Conservation (phyloP, 2,888 invertebrate genomes). For the Cyrtodaria siliqua region DNA sequence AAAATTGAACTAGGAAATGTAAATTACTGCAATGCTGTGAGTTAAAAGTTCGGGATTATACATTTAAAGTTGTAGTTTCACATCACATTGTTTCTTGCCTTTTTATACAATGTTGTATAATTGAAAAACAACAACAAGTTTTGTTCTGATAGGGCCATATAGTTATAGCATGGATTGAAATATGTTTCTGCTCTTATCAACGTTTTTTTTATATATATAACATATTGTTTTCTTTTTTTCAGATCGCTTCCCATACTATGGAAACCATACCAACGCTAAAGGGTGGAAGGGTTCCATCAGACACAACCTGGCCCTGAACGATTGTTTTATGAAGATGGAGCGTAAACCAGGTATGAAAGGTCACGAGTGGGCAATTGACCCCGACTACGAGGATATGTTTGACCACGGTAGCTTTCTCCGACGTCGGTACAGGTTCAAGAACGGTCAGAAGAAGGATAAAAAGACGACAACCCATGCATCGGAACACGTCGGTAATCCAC, state of each 20-base stretch:
- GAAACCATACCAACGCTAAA: slow-evolving; percentile 72
- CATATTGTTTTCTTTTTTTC: slow-evolving; percentile 13
- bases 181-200: too few relatives aligned
- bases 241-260: slow-evolving; percentile 77
- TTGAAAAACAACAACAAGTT: too few relatives aligned
- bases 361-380: slow-evolving; percentile 80
- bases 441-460: slow-evolving; percentile 59
- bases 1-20: too few relatives aligned
- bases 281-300: slow-evolving; percentile 82
- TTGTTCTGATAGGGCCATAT: too few relatives aligned
- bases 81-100: too few relatives aligned
- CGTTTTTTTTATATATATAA: too few relatives aligned
- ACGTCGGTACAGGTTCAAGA: slow-evolving; percentile 78
- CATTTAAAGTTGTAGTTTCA: too few relatives aligned
- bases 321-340: slow-evolving; percentile 80
- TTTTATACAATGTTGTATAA: too few relatives aligned
- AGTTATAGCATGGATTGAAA: too few relatives aligned
- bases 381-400: slow-evolving; percentile 81
- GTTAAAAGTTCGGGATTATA: too few relatives aligned
- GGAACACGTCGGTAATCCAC: slow-evolving; percentile 24
- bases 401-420: slow-evolving; percentile 81
- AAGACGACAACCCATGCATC: background rate
- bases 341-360: slow-evolving; percentile 79
- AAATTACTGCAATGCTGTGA: too few relatives aligned
- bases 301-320: slow-evolving; percentile 82